phyloP scores from a whole-genome alignment of 2,888 invertebrate species.

The Dascillus cervinus region DNA sequence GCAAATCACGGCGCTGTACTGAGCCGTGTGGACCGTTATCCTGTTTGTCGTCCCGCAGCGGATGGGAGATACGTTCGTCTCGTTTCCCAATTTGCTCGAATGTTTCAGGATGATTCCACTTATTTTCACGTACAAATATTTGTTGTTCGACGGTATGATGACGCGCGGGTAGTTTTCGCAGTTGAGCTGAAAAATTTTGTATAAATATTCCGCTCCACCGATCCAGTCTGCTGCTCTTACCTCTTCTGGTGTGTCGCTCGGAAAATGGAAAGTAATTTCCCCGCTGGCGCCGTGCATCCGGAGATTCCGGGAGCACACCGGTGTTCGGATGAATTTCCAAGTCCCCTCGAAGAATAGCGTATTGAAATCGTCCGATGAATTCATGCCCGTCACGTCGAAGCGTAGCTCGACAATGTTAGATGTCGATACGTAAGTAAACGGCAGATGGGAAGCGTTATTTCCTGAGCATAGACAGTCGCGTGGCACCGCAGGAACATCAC shows the following conservation, averaged over 20 bases:
- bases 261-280: constrained; percentile 54
- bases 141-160: constrained; percentile 67
- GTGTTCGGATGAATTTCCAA: constrained; percentile 70
- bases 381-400: constrained; percentile 77
- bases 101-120: constrained; percentile 50
- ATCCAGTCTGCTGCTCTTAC: too few relatives aligned
- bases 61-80: constrained; percentile 45
- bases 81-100: constrained; percentile 48
- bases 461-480: constrained; percentile 75
- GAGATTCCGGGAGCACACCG: constrained; percentile 61
- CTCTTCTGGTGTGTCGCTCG: constrained; percentile 28
- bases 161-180: constrained; percentile 76
- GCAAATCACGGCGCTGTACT: constrained; percentile 51
- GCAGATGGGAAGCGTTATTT: constrained; percentile 37
- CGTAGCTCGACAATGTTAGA: constrained; percentile 71
- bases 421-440: constrained; percentile 70
- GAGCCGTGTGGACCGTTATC: constrained; percentile 66
- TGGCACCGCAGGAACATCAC: constrained; percentile 60
- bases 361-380: constrained; percentile 76
- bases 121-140: constrained; percentile 72
- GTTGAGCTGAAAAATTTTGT: constrained; percentile 57
- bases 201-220: too few relatives aligned
- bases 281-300: constrained; percentile 70
- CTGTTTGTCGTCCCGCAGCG: constrained; percentile 71
- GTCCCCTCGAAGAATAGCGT: constrained; percentile 77